Percentiles rank a stretch among this genome's conserved stretches.
phyloP scores from a whole-genome alignment of 2,113 vertebrate genomes.

The Plecotus auritus region DNA sequence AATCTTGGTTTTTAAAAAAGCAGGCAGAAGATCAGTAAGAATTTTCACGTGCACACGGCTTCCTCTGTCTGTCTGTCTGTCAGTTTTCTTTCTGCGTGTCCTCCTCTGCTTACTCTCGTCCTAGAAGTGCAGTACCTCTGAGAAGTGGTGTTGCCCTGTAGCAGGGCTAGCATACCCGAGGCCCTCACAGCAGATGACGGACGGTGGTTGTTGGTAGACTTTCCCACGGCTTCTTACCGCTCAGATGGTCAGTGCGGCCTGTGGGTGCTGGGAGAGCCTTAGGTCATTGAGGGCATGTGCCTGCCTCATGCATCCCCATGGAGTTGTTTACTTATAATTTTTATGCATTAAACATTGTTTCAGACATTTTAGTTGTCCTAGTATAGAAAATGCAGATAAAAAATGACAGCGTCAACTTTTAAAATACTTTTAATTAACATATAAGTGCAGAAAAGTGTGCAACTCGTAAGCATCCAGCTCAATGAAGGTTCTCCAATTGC shows the following conservation, averaged over 20 bases:
- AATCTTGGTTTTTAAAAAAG: neutral
- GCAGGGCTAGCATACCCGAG: neutral
- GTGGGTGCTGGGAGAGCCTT: too few species aligned
- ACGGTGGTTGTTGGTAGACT: accelerated
- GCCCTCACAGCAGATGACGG: neutral
- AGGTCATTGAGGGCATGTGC: accelerated
- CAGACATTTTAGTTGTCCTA: neutral
- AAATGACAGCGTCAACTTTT: neutral
- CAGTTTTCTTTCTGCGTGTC: neutral
- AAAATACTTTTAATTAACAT: neutral
- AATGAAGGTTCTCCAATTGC: neutral
- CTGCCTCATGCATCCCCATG: accelerated
- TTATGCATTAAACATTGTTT: neutral
- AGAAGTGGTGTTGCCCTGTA: neutral
- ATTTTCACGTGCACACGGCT: accelerated
- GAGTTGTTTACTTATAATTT: neutral
- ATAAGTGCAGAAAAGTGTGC: neutral
- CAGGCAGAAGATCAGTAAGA: neutral
- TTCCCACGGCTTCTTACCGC: accelerated
- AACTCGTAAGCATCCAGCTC: neutral
- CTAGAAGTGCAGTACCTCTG: too few species aligned
- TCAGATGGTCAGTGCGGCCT: neutral
- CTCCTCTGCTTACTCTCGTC: neutral
- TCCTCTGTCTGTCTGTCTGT: accelerated
- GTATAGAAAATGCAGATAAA: neutral